Evolutionary conservation across 2,797 vertebrate species (phyloP), one percentile per base, ranked within the genome.

Genomic region (Crossoptilon crossoptilon): DNA sequence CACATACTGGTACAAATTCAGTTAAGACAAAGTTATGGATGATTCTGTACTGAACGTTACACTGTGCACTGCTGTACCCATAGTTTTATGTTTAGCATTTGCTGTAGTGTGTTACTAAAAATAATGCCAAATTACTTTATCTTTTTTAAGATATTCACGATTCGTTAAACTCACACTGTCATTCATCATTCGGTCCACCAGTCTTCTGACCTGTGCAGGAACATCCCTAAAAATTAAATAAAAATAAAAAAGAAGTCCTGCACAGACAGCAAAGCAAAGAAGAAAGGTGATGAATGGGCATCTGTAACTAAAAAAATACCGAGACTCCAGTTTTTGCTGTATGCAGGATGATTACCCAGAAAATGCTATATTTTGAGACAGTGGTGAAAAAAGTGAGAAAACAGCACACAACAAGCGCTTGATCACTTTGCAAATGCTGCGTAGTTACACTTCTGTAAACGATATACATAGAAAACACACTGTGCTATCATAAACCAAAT

Each of bases 151-250:
- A 41, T 21, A 80, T 27, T 74, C 11, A 51, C 14, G 12, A 59
- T 10, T 24, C 23, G 23, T 70, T 51, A 69, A 64, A 97, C 97
- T 97, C 83, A 98, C 98, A 22, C 9, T 8, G 66, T 97, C 49
- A 39, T 44, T 93, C 63, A 96, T 98, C 97, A 98, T 97, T 75
- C 15, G 87, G 15, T 78, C 33, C 88, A 98, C 94, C 79, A 98
- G 93, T 37, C 10, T 96, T 68, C 77, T 80, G 91, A 94, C 91
- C 80, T 98, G 98, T 3, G 1, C 10, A 58, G 91, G 60, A 89
- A 98, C 90, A 51, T 53, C 8, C n/a, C 98, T 98, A 95, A 27
- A 87, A 93, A 64, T 15, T 33, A 94, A 31, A 83, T 7, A 59
- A 13, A 81, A 84, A 79, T 13, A 56, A 58, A 31, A 5, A 39